phyloP scores from a whole-genome alignment of 2,113 vertebrate species.

The human region DNA sequence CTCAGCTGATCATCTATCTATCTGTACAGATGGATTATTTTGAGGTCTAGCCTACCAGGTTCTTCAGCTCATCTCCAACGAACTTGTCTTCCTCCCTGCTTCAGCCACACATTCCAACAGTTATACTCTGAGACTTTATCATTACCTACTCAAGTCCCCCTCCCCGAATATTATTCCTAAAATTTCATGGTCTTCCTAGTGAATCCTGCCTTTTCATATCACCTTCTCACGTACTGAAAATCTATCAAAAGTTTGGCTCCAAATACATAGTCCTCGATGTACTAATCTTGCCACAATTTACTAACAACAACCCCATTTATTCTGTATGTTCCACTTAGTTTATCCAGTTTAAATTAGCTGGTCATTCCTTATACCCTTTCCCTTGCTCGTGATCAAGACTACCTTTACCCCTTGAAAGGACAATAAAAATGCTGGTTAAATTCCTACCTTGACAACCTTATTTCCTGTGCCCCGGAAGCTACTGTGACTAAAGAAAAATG shows the following conservation, averaged over 20 bases:
- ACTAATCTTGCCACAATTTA: neutral
- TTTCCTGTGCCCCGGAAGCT: neutral
- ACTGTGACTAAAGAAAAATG: neutral
- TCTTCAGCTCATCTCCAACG: rapidly evolving
- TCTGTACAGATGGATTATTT: neutral
- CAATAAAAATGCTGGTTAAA: neutral
- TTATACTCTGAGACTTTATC: neutral
- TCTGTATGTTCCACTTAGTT: rapidly evolving
- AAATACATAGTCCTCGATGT: rapidly evolving
- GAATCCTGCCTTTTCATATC: neutral
- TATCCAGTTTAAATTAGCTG: neutral
- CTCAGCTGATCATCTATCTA: neutral
- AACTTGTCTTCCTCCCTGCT: rapidly evolving
- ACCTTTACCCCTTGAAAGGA: rapidly evolving
- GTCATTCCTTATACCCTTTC: neutral
- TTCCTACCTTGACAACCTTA: rapidly evolving
- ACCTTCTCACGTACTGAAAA: rapidly evolving
- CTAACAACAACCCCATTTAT: neutral
- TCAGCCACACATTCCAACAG: neutral
- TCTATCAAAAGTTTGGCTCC: neutral
- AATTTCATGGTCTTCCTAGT: rapidly evolving
- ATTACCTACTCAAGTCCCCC: neutral
- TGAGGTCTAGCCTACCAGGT: neutral
- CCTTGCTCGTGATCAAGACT: rapidly evolving
- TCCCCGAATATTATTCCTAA: neutral